Evolutionary conservation across 2,797 vertebrate species (phyloP).

Genomic region (Momotus momota): DNA sequence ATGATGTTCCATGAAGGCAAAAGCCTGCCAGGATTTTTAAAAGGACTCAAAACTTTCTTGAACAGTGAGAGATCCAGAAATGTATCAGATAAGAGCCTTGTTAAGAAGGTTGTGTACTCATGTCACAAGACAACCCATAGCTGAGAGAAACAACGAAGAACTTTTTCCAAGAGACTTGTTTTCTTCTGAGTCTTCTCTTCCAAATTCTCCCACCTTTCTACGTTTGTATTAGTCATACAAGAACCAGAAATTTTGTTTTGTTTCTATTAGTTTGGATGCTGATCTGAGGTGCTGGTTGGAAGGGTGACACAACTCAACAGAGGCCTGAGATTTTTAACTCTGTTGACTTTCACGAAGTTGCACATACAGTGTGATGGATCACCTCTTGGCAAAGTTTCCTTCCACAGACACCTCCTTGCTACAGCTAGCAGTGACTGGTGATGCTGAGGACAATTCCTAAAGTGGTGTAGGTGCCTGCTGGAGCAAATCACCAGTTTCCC

Average conservation of each 20-base stretch:
- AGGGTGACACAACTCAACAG: rapidly evolving
- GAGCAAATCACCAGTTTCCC: neutral
- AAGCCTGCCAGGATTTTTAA: neutral
- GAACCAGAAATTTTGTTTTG: neutral
- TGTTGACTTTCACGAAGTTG: neutral
- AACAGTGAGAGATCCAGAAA: neutral
- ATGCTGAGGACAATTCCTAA: neutral
- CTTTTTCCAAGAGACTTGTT: neutral
- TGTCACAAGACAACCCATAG: neutral
- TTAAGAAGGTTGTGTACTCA: neutral
- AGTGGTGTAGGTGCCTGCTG: neutral
- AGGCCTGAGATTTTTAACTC: neutral
- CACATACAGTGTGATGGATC: neutral
- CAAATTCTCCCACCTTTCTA: neutral
- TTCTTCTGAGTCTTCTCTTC: neutral
- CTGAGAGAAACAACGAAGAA: neutral
- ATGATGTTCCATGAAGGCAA: neutral
- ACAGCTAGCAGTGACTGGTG: neutral
- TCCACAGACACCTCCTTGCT: neutral
- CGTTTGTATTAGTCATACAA: neutral
- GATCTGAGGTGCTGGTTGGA: neutral
- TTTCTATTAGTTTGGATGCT: neutral
- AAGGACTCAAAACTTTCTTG: neutral
- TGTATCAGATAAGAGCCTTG: neutral
- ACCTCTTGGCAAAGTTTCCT: neutral